These are phyloP conservation scores for Neocloeon triangulifer DNA, from an alignment of 1,140 invertebrate genomes.

Conservation along the genomic window DNA sequence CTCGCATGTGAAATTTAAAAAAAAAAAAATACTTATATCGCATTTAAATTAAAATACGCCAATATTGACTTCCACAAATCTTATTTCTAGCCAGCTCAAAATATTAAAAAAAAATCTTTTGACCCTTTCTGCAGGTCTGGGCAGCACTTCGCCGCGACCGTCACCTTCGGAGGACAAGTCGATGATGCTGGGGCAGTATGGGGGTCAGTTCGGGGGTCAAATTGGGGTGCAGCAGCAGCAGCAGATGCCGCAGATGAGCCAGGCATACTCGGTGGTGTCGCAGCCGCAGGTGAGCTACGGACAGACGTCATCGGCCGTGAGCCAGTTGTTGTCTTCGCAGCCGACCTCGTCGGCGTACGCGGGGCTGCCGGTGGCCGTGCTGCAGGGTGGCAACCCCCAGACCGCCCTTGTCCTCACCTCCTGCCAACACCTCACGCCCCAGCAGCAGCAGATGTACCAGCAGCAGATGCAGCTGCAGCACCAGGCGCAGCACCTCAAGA, in stretches of 20 bases:
- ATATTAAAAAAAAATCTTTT: no score
- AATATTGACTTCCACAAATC: no score
- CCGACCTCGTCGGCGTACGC: conserved; percentile 4
- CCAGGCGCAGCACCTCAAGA: conserved; percentile 20
- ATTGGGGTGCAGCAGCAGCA: conserved; percentile 7
- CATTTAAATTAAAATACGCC: no score
- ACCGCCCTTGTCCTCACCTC: no score
- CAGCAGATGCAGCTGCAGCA: conserved; percentile 23
- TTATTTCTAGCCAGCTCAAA: no score
- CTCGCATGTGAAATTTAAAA: no score
- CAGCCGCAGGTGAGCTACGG: conserved; percentile 2
- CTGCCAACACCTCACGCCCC: conserved; percentile 15
- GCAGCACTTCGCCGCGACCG: conserved; percentile 15
- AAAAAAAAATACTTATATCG: no score
- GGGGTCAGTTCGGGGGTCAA: no score
- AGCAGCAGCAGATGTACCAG: conserved; percentile 21
- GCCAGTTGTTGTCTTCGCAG: conserved; percentile 3
- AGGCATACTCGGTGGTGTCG: background rate
- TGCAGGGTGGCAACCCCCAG: no score
- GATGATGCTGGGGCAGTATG: no score
- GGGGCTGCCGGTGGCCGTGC: background rate
- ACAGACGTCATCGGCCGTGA: conserved; percentile 10
- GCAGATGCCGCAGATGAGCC: conserved; percentile 8
- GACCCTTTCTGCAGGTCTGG: conserved; percentile 15
- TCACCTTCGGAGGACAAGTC: conserved; percentile 18